phyloP scores from a whole-genome alignment of 2,113 vertebrate species.

The Chelonoidis abingdonii region DNA sequence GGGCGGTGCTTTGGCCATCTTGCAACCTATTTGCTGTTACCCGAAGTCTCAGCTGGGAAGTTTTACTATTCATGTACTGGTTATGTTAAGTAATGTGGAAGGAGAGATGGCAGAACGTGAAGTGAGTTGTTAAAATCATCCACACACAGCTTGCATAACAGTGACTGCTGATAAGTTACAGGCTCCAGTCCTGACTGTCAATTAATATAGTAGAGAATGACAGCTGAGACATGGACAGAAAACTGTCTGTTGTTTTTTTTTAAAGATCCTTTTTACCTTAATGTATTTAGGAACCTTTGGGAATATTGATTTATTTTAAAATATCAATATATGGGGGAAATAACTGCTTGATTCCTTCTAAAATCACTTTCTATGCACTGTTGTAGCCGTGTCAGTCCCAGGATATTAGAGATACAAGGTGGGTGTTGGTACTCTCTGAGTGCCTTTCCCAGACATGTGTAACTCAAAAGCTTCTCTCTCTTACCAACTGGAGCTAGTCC shows the following conservation, averaged over 20 bases:
- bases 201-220: neutral
- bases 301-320: neutral
- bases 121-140: neutral
- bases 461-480: neutral
- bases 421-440: neutral
- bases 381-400: neutral
- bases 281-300: neutral
- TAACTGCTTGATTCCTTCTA: neutral
- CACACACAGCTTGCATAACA: neutral
- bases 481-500: neutral
- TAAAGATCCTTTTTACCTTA: neutral
- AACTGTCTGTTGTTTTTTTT: neutral
- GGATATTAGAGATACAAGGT: neutral
- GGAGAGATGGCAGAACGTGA: neutral
- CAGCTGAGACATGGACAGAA: neutral
- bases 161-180: neutral
- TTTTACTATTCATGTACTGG: fast-evolving
- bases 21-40: fast-evolving
- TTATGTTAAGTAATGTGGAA: neutral
- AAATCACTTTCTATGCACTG: neutral
- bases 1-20: neutral
- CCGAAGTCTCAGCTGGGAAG: neutral
- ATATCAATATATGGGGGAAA: neutral
- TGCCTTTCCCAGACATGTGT: neutral
- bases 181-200: neutral